Conservation (phyloP, 2,888 invertebrate species). For the Lomographa bimaculata region DNA sequence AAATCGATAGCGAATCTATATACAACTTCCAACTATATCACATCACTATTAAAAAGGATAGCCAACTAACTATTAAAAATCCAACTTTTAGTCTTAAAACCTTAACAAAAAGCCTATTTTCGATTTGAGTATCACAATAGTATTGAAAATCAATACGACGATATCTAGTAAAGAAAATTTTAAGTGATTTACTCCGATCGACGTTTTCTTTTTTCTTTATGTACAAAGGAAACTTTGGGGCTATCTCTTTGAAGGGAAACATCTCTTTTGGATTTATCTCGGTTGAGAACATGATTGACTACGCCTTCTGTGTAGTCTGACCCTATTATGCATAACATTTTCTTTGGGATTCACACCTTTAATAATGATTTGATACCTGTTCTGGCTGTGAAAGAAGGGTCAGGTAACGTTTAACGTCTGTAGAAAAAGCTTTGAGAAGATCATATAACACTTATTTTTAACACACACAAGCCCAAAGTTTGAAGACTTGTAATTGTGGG, state of each 20-base stretch:
- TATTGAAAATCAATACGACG: conserved; percentile 22
- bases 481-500: no score
- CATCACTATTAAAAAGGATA: no score
- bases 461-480: no score
- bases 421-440: no score
- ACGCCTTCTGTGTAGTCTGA: conserved; percentile 18
- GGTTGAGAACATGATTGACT: conserved; percentile 25
- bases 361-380: conserved; percentile 7
- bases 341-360: conserved; percentile 15
- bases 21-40: no score
- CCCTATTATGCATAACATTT: conserved; percentile 27
- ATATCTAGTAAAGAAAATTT: conserved; percentile 27
- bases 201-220: conserved; percentile 9
- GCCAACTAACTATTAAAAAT: conserved; percentile 17
- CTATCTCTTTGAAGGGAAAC: conserved; percentile 18
- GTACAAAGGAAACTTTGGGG: conserved; percentile 11
- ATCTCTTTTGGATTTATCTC: conserved; percentile 22
- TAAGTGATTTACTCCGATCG: conserved; percentile 18
- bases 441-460: no score
- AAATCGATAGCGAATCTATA: no score
- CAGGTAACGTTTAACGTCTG: no score
- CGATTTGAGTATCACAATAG: conserved; percentile 11
- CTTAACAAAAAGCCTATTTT: conserved; percentile 20
- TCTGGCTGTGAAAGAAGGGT: conserved; percentile 4
- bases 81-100: conserved; percentile 16